Evolutionary conservation across 2,888 invertebrate genomes (phyloP), one percentile per base, ranked within the genome.

Genomic region (Chymomyza amoena): DNA sequence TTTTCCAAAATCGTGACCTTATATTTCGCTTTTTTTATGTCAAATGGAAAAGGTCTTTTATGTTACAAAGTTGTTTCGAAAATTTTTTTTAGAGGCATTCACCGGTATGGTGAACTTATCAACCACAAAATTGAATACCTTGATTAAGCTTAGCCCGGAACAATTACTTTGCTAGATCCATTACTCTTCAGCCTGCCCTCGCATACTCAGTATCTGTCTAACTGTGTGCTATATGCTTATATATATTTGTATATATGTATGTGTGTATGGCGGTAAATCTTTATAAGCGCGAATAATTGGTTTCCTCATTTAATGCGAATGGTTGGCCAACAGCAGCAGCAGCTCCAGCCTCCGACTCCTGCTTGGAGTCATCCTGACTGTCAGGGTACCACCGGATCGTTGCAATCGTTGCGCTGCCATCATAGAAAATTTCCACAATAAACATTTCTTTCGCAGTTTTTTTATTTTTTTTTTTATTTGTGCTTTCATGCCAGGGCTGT

Each of bases 231-330:
- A 54, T 54, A 51, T 10, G 57, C 32, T 39, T 15, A 28, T 39
- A 59, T 78, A 70, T 73, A 72, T 66, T 76, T 73, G 73, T 77
- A 70, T 70, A 69, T 60, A 73, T 73, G 67, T 72, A 69, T 76
- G 67, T 60, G 54, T 9, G 36, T 20, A 16, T 79, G 84, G 75
- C 85, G 83, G 88, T 88, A 84, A 83, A 89, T 86, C 86, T 85
- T 80, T 88, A 84, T 89, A 89, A 89, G 88, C 84, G 85, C 90
- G 88, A 90, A 90, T 90, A 90, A 90, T 90, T 90, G 90, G 90
- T 90, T 90, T 90, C 89, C 90, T 90, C 89, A 88, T 89, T 89
- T 89, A 88, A 89, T 89, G 84, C 84, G 87, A 90, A 88, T 87
- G 85, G 84, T 70, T 85, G 82, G 68, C 66, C 80, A 71, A 61